phyloP scores from a whole-genome alignment of 2,797 vertebrate genomes.

The Falco rusticolus region DNA sequence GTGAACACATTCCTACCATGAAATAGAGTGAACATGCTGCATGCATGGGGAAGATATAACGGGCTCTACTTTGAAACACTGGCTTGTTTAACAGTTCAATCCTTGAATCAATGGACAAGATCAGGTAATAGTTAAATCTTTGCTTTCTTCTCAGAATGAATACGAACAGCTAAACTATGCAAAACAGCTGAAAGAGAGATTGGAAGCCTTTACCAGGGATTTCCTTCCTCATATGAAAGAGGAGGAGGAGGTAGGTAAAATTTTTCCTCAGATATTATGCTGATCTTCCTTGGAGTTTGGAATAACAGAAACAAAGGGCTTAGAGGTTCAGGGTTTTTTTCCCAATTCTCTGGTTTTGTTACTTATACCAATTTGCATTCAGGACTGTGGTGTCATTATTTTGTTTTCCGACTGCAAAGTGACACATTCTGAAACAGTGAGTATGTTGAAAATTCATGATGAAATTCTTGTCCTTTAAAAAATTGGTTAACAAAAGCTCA shows the following conservation, averaged over 20 bases:
- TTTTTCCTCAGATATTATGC: neutral
- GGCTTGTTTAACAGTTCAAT: neutral
- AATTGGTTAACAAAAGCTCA: neutral
- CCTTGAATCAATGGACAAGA: neutral
- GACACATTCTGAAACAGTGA: neutral
- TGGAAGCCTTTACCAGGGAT: constrained; percentile 97
- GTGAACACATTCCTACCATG: neutral
- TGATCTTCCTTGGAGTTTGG: neutral
- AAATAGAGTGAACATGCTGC: neutral
- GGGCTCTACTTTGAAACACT: neutral
- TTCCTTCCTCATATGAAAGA: constrained; percentile 99
- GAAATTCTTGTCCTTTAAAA: neutral
- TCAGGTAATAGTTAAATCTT: neutral
- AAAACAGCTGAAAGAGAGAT: constrained; percentile 93
- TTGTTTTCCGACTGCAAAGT: neutral
- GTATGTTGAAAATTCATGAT: neutral
- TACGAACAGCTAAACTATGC: constrained; percentile 98
- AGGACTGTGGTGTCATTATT: neutral
- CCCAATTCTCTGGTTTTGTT: neutral
- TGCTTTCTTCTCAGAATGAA: constrained; percentile 84
- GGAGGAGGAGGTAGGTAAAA: constrained; percentile 91
- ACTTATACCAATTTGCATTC: neutral
- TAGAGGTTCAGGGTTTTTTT: neutral
- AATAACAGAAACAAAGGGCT: neutral
- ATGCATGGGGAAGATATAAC: neutral